Conservation (phyloP, 2,797 vertebrate genomes). For the Ctenosaura bakeri region DNA sequence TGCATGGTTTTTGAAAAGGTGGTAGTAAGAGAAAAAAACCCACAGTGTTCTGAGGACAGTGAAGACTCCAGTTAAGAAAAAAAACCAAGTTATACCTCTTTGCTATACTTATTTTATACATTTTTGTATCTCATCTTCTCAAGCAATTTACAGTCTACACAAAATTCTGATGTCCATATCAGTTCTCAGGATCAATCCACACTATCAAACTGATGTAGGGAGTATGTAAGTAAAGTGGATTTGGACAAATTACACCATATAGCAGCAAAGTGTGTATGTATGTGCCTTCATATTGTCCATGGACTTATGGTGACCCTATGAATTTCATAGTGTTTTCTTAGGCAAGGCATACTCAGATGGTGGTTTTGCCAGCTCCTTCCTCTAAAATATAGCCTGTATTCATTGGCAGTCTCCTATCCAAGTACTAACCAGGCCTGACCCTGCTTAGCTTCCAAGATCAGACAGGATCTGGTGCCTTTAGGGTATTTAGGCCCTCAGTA, state of each 20-base stretch:
- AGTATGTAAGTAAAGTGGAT: neutral
- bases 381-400: too few species aligned
- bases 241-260: neutral
- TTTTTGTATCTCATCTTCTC: neutral
- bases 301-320: too few species aligned
- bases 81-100: neutral
- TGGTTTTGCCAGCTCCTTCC: too few species aligned
- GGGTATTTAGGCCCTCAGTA: too few species aligned
- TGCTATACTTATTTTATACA: neutral
- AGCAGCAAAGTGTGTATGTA: neutral
- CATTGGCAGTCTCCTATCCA: too few species aligned
- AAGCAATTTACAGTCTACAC: neutral
- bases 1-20: constrained; percentile 5
- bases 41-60: constrained; percentile 14
- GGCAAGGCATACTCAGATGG: too few species aligned
- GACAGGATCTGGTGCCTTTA: too few species aligned
- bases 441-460: too few species aligned
- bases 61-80: neutral
- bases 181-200: neutral
- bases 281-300: neutral
- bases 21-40: neutral
- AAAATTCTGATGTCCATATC: neutral
- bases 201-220: neutral
- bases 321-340: too few species aligned
- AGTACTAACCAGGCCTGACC: too few species aligned